Evolutionary conservation across 2,888 invertebrate genomes (phyloP), one percentile per base, ranked within the genome.

Genomic region (Cenopis cana): DNA sequence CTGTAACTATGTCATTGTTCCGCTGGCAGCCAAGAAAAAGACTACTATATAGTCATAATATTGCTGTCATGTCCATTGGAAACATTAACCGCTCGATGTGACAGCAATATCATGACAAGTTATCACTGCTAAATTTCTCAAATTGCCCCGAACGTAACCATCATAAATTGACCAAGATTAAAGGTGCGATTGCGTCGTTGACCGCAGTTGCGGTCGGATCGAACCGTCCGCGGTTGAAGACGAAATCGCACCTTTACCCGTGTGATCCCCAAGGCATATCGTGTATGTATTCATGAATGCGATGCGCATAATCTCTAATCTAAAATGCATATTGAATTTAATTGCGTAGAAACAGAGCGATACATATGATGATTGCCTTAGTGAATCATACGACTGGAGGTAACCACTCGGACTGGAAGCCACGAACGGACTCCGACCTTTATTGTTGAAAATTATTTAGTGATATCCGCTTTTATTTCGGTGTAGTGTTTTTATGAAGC

Each of bases 341-440:
- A 12, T 24, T 29, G 46, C 20, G 18, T 20, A 54, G 11, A 24
- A 46, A 38, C 20, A 9, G n/a, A 36, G 38, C 20, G 20, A n/a
- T 41, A 12, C 6, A 8, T 12, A 52, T 24, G 52, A 64, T 38
- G 52, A 11, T 62, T 12, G 20, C 64, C 38, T 64, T 11, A 0
- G 24, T 14, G 12, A 6, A 11, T 52, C 52, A 24, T 11, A 64
- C 38, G 50, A 81, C 80, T 82, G 82, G 81, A 85, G 82, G 78
- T 85, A 82, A 86, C 83, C 88, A 88, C 85, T 76, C 74, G 64
- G 59, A 20, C 14, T 46, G 11, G 14, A 18, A 10, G 36, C 24
- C 36, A 20, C 64, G n/a, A 41, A 46, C 54, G 59, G 70, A 33
- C 46, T 60, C 65, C 59, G 59, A 70, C 29, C 57, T 46, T 41